A percentile compares a stretch with the other conserved stretches of the same genome.
Conservation (phyloP, 2,888 invertebrate genomes). For the Pheosia gnoma region DNA sequence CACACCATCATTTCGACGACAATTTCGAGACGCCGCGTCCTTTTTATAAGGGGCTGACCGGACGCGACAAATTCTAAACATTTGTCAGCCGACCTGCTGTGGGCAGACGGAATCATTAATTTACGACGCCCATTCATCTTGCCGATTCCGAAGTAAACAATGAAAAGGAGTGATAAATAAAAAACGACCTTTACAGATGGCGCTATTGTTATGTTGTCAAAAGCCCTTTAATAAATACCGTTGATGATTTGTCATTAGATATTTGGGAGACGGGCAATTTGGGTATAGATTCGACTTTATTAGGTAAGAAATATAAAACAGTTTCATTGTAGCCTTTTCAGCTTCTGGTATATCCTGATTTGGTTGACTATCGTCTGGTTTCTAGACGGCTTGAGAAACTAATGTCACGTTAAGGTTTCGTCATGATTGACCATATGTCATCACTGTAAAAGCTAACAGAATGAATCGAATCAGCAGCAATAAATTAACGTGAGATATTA, state of each 20-base stretch:
- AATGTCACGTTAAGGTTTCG: too few relatives aligned
- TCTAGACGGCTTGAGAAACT: too few relatives aligned
- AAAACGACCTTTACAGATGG: constrained; percentile 54
- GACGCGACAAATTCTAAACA: constrained; percentile 62
- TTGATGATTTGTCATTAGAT: constrained; percentile 15
- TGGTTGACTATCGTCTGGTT: too few relatives aligned
- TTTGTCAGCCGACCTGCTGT: constrained; percentile 56
- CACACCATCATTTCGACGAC: constrained; percentile 17
- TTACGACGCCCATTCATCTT: constrained; percentile 60
- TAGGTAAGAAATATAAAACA: not conserved
- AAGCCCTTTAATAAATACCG: constrained; percentile 34
- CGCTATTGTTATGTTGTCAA: constrained; percentile 38
- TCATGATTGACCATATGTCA: too few relatives aligned
- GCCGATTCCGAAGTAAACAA: constrained; percentile 59
- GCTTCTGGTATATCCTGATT: too few relatives aligned
- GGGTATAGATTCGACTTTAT: not conserved
- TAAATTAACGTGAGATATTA: too few relatives aligned
- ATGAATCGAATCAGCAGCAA: too few relatives aligned
- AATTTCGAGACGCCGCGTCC: constrained; percentile 17
- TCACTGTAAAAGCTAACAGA: too few relatives aligned
- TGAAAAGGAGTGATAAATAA: constrained; percentile 52
- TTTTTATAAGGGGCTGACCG: constrained; percentile 32
- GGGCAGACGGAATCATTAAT: constrained; percentile 62
- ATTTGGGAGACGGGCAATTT: constrained; percentile 17
- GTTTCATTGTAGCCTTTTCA: too few relatives aligned